Evolutionary conservation across 2,888 invertebrate species (phyloP).

Genomic region (Lathronympha strigana): DNA sequence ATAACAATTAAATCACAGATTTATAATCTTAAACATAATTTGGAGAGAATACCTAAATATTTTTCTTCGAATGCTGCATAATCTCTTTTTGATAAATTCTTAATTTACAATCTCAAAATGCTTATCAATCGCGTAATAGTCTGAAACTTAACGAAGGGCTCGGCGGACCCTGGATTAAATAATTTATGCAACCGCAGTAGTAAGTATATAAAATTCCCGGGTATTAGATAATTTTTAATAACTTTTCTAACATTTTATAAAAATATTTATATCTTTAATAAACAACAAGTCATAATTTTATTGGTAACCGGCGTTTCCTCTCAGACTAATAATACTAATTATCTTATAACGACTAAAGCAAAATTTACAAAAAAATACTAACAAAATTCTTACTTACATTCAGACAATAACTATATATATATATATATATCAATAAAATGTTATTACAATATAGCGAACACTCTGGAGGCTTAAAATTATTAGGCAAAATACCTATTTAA

Average conservation of each 20-base stretch:
- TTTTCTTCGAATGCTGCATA: constrained; percentile 50
- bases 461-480: constrained; percentile 71
- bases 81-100: constrained; percentile 59
- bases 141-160: constrained; percentile 77
- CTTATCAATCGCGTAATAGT: constrained; percentile 72
- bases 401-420: constrained; percentile 64
- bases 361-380: constrained; percentile 77
- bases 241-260: constrained; percentile 78
- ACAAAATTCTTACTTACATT: constrained; percentile 67
- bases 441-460: constrained; percentile 76
- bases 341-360: constrained; percentile 77
- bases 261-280: constrained; percentile 76
- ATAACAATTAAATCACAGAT: constrained; percentile 82
- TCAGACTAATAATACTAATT: constrained; percentile 83
- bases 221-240: constrained; percentile 67
- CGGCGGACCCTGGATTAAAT: constrained; percentile 64
- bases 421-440: constrained; percentile 54
- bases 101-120: constrained; percentile 69
- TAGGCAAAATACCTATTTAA: constrained; percentile 56
- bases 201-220: constrained; percentile 67
- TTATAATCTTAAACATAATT: constrained; percentile 68
- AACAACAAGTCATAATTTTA: constrained; percentile 83
- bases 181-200: constrained; percentile 75
- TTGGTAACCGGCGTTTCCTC: constrained; percentile 84
- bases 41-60: constrained; percentile 66